Conservation (phyloP, 2,113 vertebrate genomes). For the Gyps fulvus region DNA sequence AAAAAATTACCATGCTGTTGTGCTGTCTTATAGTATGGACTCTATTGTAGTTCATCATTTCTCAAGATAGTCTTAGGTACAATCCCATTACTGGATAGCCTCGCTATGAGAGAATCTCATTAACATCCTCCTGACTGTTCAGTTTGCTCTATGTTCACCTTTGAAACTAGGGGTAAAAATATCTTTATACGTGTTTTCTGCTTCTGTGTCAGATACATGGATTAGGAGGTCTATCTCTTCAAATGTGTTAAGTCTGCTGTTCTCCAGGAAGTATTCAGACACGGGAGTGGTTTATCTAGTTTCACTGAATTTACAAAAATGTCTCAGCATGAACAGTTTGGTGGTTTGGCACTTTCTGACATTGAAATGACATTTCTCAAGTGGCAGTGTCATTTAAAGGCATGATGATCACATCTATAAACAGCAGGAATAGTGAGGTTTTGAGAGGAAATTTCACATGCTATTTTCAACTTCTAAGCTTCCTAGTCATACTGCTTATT, state of each 20-base stretch:
- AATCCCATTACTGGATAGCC: not conserved
- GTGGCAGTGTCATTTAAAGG: not conserved
- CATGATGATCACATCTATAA: not conserved
- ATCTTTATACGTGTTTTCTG: not conserved
- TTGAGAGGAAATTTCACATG: not conserved
- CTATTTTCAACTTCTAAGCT: conserved; percentile 22
- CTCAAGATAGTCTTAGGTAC: not conserved
- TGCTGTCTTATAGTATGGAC: not conserved
- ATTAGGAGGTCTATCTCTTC: not conserved
- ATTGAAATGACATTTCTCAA: not conserved
- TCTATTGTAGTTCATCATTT: not conserved
- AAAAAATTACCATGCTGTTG: not conserved
- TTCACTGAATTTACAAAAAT: not conserved
- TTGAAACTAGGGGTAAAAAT: not conserved
- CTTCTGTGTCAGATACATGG: not conserved
- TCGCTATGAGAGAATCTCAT: not conserved
- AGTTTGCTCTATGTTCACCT: not conserved
- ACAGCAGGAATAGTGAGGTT: conserved; percentile 5
- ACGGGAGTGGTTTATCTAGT: not conserved
- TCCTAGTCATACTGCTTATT: conserved; percentile 18
- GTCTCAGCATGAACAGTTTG: not conserved
- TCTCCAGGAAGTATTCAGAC: not conserved
- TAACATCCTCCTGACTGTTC: not conserved
- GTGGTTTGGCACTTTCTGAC: not conserved
- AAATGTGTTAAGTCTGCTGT: not conserved